Evolutionary conservation across 2,797 vertebrate genomes (phyloP), one percentile per base, ranked within the genome.

Genomic region (Lepus oiostolus): DNA sequence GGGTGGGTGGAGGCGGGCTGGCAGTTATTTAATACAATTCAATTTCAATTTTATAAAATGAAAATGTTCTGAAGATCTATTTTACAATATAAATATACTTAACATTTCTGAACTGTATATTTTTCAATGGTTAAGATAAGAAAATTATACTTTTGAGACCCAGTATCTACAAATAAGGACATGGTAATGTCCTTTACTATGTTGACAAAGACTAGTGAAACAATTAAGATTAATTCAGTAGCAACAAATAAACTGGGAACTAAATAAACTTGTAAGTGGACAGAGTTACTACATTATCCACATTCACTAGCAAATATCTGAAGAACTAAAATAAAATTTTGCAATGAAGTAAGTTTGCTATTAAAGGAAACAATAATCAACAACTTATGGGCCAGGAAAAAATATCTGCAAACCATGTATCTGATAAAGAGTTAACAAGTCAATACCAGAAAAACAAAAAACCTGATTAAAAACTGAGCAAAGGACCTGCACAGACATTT

Each of bases 191-290:
- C 32, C 52, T 92, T 70, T 83, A 87, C 16, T 26, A 38, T 47
- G 17, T 77, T 94, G 42, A 70, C 11, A 92, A 79, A 11, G 28
- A 28, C 7, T 52, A 91, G 5, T 13, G 1, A 88, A 93, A 76
- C 76, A 68, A 74, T 68, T 52, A 67, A 26, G 14, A 8, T 77
- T 86, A 92, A 92, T 1, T 54, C 10, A 80, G 60, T 60, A 94
- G 16, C 62, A 94, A 81, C 35, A 94, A 71, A 93, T 68, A 42
- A 94, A 84, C 24, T 35, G 47, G 30, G 7, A 93, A 30, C 42
- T 50, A 63, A 86, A 95, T 67, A 85, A 83, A 67, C 54, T 95
- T 47, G 70, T 35, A 95, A 93, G 76, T 88, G 38, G 21, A 80
- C 8, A 95, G 21, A 63, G 7, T 71, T 83, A 84, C 76, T 74